Base-by-base conservation (phyloP, 2,888 invertebrate genomes). In the Platycheirus albimanus region DNA sequence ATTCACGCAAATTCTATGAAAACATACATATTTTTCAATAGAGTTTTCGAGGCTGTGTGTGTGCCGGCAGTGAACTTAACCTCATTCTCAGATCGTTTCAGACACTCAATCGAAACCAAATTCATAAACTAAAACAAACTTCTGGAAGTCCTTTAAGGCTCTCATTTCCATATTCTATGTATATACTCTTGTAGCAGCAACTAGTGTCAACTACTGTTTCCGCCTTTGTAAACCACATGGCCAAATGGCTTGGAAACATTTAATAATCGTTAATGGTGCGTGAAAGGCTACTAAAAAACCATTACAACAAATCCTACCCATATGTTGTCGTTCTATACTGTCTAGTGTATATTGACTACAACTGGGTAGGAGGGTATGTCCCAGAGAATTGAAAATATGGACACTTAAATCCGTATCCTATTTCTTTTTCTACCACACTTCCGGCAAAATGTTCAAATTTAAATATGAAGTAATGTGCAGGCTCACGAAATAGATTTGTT, bases 201-300 rank as follows among this genome's bases (percentile, higher is more conserved):
- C 72, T 78, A 17, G 51, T 78, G 52, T 52, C 47, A 64, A 63
- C 30, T 64, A 49, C n/a, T 43, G 41, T 17, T 5, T 41, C 28
- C 17, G 7, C 15, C 17, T 30, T 51, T n/a, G 11, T 11, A 28
- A 61, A 72, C 61, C 66, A 45, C 36, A 45, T 17, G 11, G 15
- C 49, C 33, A 74, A 79, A 79, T 69, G 69, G 28, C n/a, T 24
- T 75, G 54, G 49, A 69, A 74, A 64, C 51, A 69, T 69, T 72
- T 63, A 49, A 70, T 63, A 75, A 75, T 52, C 75, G 58, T 43
- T 75, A 75, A 75, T 64, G 70, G 58, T 45, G 38, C 75, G 49
- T 74, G 56, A 74, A 72, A 69, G 67, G 51, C 69, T 75, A 66
- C 69, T 58, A 58, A 63, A 64, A 69, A 5, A 33, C 30, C 28